Percentiles rank a stretch among this genome's conserved stretches.
phyloP scores from a whole-genome alignment of 2,113 vertebrate genomes.

The Ancistrus triradiatus region DNA sequence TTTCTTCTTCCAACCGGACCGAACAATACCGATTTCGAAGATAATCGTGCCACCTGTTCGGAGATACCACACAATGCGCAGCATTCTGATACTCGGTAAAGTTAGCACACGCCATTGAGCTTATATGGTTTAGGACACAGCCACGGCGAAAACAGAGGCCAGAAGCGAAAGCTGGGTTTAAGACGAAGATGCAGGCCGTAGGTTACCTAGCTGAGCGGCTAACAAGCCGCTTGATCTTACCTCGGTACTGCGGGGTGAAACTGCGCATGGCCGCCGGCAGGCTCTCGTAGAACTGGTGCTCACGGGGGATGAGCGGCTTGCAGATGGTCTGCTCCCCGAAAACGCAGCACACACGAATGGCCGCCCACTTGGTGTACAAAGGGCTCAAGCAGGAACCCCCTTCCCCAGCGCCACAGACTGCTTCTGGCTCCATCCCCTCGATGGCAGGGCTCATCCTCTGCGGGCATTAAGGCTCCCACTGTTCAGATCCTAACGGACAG shows the following conservation, averaged over 20 bases:
- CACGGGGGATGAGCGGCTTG: slow-evolving; percentile 94
- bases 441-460: slow-evolving; percentile 98
- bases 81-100: no score
- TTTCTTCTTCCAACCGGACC: no score
- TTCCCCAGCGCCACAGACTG: slow-evolving; percentile 71
- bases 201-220: background rate
- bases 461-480: slow-evolving; percentile 77
- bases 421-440: slow-evolving; percentile 93
- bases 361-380: slow-evolving; percentile 98
- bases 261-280: slow-evolving; percentile 92
- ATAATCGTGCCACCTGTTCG: no score
- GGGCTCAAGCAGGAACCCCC: slow-evolving; percentile 93
- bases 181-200: background rate
- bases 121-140: no score
- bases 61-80: no score
- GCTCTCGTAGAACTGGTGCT: slow-evolving; percentile 97
- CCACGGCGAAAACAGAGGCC: background rate
- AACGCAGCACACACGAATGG: slow-evolving; percentile 94
- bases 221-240: slow-evolving; percentile 62
- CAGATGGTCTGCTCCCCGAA: slow-evolving; percentile 96
- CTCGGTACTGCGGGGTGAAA: slow-evolving; percentile 97
- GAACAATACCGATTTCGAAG: no score
- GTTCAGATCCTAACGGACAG: slow-evolving; percentile 14
- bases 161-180: background rate
- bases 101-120: no score